Evolutionary conservation across 2,797 vertebrate species (phyloP).

Genomic region (Melanotaenia parkinsoni): DNA sequence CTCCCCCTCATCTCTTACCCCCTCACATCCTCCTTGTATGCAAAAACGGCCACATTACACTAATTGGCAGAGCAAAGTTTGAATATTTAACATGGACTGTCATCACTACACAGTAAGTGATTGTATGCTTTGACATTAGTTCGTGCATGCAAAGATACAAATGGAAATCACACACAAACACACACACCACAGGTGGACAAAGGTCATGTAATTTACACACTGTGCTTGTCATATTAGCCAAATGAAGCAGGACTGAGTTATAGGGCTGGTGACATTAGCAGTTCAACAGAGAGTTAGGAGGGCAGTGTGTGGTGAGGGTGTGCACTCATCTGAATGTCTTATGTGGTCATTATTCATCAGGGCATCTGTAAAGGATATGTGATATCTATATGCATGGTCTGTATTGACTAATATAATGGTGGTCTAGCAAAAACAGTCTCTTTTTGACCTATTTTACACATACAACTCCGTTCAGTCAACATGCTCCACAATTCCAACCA

Average conservation of each 20-base stretch:
- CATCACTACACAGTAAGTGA: conserved; percentile 14
- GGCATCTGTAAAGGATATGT: conserved; percentile 26
- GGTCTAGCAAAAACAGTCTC: not conserved
- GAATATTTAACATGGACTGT: conserved; percentile 55
- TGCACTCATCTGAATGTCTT: conserved; percentile 52
- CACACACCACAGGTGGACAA: conserved; percentile 32
- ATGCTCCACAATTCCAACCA: too few relatives aligned
- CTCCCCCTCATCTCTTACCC: conserved; percentile 32
- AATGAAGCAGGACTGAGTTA: conserved; percentile 64
- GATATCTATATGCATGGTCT: conserved; percentile 7
- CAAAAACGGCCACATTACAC: conserved; percentile 64
- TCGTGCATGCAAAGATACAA: conserved; percentile 24
- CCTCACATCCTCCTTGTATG: conserved; percentile 35
- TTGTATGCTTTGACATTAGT: conserved; percentile 22
- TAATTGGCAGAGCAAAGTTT: conserved; percentile 64
- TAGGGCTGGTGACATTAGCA: conserved; percentile 24
- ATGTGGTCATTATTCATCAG: conserved; percentile 48
- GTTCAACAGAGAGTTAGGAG: conserved; percentile 36
- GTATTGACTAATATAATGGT: not conserved
- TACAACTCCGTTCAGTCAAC: too few relatives aligned
- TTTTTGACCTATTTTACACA: not conserved
- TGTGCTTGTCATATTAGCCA: conserved; percentile 61
- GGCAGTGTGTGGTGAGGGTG: conserved; percentile 12
- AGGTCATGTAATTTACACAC: conserved; percentile 63
- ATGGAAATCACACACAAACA: conserved; percentile 34